Conservation (phyloP, 2,888 invertebrate species). For the Drosophila austrosaltans region DNA sequence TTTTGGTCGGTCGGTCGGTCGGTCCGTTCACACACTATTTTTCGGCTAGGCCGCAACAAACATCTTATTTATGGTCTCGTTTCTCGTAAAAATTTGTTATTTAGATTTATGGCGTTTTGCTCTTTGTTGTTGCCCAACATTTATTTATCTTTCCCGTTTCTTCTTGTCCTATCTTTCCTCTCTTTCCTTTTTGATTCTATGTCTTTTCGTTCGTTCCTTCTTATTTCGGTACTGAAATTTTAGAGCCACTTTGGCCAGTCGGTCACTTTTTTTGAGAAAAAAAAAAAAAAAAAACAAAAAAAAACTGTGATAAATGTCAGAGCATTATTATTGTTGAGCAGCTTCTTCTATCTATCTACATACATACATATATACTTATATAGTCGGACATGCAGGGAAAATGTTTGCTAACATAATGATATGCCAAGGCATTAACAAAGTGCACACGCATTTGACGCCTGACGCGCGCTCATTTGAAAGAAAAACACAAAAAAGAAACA, state of each 20-base stretch:
- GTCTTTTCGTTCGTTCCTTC: slow-evolving; percentile 21
- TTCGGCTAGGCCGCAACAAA: slow-evolving; percentile 61
- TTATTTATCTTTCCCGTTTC: slow-evolving; percentile 65
- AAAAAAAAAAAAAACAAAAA: slow-evolving; percentile 44
- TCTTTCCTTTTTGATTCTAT: slow-evolving; percentile 26
- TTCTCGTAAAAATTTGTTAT: slow-evolving; percentile 77
- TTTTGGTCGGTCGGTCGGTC: slow-evolving; percentile 37
- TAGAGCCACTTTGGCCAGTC: slow-evolving; percentile 69
- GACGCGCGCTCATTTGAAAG: slow-evolving; percentile 42
- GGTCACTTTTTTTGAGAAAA: slow-evolving; percentile 59
- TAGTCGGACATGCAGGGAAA: slow-evolving; percentile 18
- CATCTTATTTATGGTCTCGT: slow-evolving; percentile 76
- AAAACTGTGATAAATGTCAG: slow-evolving; percentile 68
- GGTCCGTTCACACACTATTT: slow-evolving; percentile 49
- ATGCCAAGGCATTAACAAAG: slow-evolving; percentile 66
- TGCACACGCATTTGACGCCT: slow-evolving; percentile 59
- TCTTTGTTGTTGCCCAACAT: slow-evolving; percentile 74
- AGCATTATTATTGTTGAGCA: slow-evolving; percentile 67
- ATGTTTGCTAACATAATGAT: slow-evolving; percentile 62
- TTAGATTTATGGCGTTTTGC: slow-evolving; percentile 75
- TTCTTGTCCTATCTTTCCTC: slow-evolving; percentile 13
- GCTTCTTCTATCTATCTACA: slow-evolving; percentile 9
- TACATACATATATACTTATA: slow-evolving; percentile 9
- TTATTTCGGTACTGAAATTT: slow-evolving; percentile 67
- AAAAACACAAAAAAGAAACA: background rate